Percentiles rank a stretch among this genome's conserved stretches.
Evolutionary conservation across 2,797 vertebrate species (phyloP).

Genomic region (Catamblyrhynchus diadema): DNA sequence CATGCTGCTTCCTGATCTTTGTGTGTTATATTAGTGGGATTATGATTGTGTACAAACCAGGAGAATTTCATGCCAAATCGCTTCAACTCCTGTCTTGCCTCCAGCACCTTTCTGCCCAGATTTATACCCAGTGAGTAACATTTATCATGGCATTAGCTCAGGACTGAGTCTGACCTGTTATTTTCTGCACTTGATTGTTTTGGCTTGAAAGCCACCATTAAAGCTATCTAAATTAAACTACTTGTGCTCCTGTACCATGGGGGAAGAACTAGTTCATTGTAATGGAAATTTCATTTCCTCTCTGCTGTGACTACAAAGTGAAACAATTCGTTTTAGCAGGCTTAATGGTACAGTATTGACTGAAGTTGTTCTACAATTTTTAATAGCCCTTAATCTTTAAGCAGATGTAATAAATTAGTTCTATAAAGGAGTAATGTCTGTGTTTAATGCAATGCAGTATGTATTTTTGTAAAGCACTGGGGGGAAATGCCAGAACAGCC

Average conservation of each 20-base stretch:
- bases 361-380: conserved; percentile 34
- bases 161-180: not conserved
- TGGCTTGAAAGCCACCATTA: conserved; percentile 37
- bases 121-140: not conserved
- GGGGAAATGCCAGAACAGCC: not conserved
- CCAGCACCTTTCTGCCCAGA: not conserved
- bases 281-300: conserved; percentile 39
- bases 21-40: not conserved
- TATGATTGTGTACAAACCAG: not conserved
- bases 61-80: not conserved
- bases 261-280: conserved; percentile 18
- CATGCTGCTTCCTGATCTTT: not conserved
- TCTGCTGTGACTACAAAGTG: not conserved
- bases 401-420: conserved; percentile 26
- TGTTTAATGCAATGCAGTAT: not conserved
- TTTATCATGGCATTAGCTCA: not conserved
- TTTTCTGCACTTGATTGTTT: conserved; percentile 27
- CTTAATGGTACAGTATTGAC: conserved; percentile 40
- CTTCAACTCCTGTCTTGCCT: not conserved
- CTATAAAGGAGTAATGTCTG: not conserved
- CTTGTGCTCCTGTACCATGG: not conserved
- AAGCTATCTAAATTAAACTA: conserved; percentile 37
- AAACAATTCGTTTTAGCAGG: conserved; percentile 44
- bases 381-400: conserved; percentile 45
- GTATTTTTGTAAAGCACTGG: not conserved